Percentiles rank a stretch among this genome's conserved stretches.
phyloP scores from a whole-genome alignment of 2,797 vertebrate species.

The Sciurus vulgaris region DNA sequence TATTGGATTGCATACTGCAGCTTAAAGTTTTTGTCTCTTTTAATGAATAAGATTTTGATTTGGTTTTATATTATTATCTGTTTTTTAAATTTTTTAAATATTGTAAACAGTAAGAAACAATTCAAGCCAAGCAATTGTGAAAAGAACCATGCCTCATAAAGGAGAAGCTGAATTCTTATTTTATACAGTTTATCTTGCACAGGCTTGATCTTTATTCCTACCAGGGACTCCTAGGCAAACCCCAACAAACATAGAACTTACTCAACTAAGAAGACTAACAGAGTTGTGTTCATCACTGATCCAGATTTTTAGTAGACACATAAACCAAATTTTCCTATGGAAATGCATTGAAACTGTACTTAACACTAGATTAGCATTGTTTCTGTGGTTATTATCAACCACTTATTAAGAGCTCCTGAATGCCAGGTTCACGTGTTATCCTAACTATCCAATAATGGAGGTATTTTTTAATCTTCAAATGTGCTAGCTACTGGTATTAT shows the following conservation, averaged over 20 bases:
- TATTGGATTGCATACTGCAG: neutral
- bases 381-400: neutral
- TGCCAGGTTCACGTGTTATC: neutral
- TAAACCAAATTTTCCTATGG: neutral
- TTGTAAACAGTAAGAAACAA: neutral
- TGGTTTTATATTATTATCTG: neutral
- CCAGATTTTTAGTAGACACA: neutral
- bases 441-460: neutral
- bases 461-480: neutral
- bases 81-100: neutral
- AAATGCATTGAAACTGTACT: neutral
- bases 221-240: neutral
- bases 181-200: neutral
- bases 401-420: neutral
- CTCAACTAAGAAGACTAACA: neutral
- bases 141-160: neutral
- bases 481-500: neutral
- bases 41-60: constrained; percentile 22
- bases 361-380: neutral
- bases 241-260: neutral
- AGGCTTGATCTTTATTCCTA: neutral
- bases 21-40: constrained; percentile 3
- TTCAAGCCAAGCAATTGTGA: neutral
- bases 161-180: neutral
- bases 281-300: neutral